Evolutionary conservation across 1,140 invertebrate genomes (phyloP), one percentile per base, ranked within the genome.

Genomic region (Medauroidea extradentata): DNA sequence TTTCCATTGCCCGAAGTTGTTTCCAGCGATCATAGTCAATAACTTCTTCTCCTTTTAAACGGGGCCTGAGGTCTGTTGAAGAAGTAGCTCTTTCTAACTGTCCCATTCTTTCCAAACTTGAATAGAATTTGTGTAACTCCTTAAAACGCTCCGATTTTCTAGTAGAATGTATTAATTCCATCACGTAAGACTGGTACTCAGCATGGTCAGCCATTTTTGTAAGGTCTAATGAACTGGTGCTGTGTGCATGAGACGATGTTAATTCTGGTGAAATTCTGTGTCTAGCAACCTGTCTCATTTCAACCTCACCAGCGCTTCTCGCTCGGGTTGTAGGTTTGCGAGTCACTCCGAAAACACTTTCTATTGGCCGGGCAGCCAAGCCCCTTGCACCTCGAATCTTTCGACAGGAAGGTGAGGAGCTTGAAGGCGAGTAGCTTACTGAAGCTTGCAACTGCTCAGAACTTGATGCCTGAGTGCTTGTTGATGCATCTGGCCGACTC

Each of bases 21-120:
- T 86, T 90, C 91, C 91, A 94, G 42, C 86, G 81, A 66, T 94
- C 91, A 70, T 89, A 94, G 76, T 93, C 90, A 63, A 92, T 86
- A 23, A 93, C 85, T 66, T 90, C 86, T 69, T 90, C 87, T 65
- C 85, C 82, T 71, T 79, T 85, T 66, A 83, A 74, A 65, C 87
- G 78, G 2, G 86, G 85, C 51, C 85, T 81, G 34, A 91, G 74
- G 65, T 90, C 88, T 57, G 76, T 79, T 2, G 76, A 81, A 1
- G 85, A 89, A 2, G 89, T 86, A 9, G 85, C 85, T 63, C 83
- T 84, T 75, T 93, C 90, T 29, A 97, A 76, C 61, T 93, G 82
- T 0, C 85, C 87, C 46, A 95, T 85, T 69, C 91, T 83, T 73
- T 95, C 93, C 38, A 96, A 78, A 62, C 87, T 91, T 25, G 85